Conservation (phyloP, 2,113 vertebrate genomes). For the Caracal caracal region DNA sequence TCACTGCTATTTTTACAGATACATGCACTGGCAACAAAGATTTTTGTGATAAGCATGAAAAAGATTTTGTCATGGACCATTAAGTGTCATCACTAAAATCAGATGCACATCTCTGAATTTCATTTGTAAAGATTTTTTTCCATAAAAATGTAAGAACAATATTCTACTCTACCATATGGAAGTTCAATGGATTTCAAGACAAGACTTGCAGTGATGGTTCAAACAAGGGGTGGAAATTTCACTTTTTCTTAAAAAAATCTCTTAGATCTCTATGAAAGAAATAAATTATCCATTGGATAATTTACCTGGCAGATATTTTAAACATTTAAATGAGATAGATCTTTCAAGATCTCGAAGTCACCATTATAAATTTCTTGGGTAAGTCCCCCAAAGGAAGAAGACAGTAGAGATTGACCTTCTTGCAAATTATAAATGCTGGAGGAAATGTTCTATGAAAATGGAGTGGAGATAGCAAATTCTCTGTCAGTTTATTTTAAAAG, state of each 20-base stretch:
- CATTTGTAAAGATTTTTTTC: not conserved
- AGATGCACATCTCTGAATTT: not conserved
- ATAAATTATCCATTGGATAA: not conserved
- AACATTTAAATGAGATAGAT: not conserved
- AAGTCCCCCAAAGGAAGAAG: not conserved
- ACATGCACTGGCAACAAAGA: not conserved
- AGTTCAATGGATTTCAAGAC: not conserved
- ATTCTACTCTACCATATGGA: not conserved
- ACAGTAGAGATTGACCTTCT: not conserved
- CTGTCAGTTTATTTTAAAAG: not conserved
- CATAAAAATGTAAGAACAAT: not conserved
- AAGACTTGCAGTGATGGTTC: not conserved
- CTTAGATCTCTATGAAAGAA: not conserved
- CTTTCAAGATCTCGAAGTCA: not conserved
- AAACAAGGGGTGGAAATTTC: not conserved
- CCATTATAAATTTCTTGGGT: not conserved
- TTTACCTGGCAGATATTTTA: not conserved
- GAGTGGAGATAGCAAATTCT: not conserved
- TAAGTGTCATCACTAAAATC: not conserved
- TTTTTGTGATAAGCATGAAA: not conserved
- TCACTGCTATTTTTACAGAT: slow-evolving; percentile 4
- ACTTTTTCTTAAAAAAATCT: not conserved
- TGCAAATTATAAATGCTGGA: not conserved
- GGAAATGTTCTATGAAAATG: not conserved
- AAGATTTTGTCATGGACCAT: not conserved